Conservation (phyloP, 2,113 vertebrate genomes). For the Podarcis raffonei region DNA sequence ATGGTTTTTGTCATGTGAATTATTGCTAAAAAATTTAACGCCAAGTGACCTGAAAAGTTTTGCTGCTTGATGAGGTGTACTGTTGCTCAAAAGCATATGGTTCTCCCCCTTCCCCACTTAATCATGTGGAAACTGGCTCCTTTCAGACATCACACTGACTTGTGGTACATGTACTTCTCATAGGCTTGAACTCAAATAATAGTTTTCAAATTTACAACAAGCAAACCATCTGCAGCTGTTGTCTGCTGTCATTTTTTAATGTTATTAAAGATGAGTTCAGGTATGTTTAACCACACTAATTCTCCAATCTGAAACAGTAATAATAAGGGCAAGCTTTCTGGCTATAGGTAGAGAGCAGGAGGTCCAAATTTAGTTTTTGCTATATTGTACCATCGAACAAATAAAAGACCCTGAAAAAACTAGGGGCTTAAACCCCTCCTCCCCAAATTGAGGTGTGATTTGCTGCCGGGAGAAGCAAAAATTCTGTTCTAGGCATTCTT, state of each 20-base stretch:
- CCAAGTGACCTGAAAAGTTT: constrained; percentile 18
- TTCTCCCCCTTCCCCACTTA: too few species aligned
- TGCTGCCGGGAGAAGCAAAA: neutral
- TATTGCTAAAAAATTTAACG: constrained; percentile 11
- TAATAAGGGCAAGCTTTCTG: neutral
- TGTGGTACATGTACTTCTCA: too few species aligned
- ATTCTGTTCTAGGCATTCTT: neutral
- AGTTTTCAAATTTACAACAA: neutral
- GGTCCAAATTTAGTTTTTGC: neutral
- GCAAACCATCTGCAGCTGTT: neutral
- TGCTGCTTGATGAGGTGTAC: neutral
- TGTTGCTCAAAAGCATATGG: fast-evolving
- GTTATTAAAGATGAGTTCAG: neutral
- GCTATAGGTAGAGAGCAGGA: neutral
- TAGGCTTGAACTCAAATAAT: too few species aligned
- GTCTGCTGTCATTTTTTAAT: neutral
- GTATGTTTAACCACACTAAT: neutral
- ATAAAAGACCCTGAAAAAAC: neutral
- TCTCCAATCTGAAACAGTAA: neutral
- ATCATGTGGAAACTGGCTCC: neutral
- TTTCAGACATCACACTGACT: neutral
- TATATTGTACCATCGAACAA: neutral
- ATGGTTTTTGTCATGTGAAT: neutral
- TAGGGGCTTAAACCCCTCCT: neutral
- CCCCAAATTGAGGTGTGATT: neutral